Evolutionary conservation across 2,113 vertebrate genomes (phyloP), one percentile per base, ranked within the genome.

Genomic region (Heteronetta atricapilla): DNA sequence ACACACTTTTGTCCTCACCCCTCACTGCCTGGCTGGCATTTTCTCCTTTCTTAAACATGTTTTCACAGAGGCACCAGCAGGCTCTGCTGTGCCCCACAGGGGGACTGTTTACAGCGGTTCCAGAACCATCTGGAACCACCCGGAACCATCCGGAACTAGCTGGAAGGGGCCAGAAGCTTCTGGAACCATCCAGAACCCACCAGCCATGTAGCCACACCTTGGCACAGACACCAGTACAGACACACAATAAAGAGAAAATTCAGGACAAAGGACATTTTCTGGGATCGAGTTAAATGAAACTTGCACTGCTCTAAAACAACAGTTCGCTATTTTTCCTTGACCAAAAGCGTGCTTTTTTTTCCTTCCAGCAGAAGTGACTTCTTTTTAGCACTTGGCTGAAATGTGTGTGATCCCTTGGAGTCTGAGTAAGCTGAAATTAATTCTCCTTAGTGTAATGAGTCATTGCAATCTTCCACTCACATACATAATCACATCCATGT

Each of bases 241-340:
- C 29, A 29, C 10, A 17, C 13, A 2, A 7, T 1, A 6, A 22
- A 11, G 25, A 23, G 7, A 36, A 31, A 50, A 25, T 5, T 26
- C 20, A 2, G 36, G 48, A 25, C 8, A 38, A 25, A 52, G 34
- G 25, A 13, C 40, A 0, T n/a, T 38, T 19, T n/a, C 26, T 6
- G 38, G 8, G 8, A 38, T 21, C 11, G 23, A 3, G 1, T 0
- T 8, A 14, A 16, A 10, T 4, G 14, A 59, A 73, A 48, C 19
- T 12, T 1, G 1, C n/a, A 4, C 42, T 0, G 1, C 50, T 38
- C 8, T 3, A 11, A 25, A 7, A 28, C 26, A 26, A 3, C 0
- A 13, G 9, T 38, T 18, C 7, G 6, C 31, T 77, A 23, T 1
- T 50, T n/a, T 67, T 63, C 18, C 31, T 34, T 33, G 4, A 31